These are phyloP conservation scores for Cepaea nemoralis DNA, from an alignment of 1,140 invertebrate genomes.

Conservation along the genomic window DNA sequence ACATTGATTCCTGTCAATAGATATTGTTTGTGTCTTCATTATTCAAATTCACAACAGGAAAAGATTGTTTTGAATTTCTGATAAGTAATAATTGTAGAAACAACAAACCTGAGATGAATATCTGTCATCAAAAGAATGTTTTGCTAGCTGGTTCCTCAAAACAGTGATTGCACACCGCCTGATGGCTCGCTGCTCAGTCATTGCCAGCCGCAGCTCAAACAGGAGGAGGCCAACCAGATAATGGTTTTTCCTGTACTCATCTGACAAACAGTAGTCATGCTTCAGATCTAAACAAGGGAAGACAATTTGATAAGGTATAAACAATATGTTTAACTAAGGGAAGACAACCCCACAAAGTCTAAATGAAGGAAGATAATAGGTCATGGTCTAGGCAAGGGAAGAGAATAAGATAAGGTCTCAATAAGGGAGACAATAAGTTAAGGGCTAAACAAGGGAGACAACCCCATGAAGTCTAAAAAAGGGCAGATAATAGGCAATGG, in stretches of 20 bases:
- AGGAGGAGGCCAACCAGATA: slow-evolving; percentile 87
- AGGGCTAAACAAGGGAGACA: neutral
- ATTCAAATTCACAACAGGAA: too few relatives aligned
- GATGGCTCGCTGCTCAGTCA: slow-evolving; percentile 87
- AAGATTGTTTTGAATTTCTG: too few relatives aligned
- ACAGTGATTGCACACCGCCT: slow-evolving; percentile 83
- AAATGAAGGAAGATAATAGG: too few relatives aligned
- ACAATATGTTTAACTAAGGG: neutral
- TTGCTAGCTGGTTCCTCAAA: slow-evolving; percentile 88
- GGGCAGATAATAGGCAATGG: too few relatives aligned
- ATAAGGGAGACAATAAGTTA: neutral
- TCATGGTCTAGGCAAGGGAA: neutral
- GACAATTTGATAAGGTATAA: neutral
- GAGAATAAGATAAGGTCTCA: neutral
- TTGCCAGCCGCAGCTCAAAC: slow-evolving; percentile 80
- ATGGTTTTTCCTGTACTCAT: slow-evolving; percentile 90
- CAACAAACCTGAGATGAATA: slow-evolving; percentile 77
- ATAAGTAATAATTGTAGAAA: too few relatives aligned
- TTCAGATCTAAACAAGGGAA: slow-evolving; percentile 63
- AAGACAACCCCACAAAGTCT: neutral
- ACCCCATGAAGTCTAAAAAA: neutral
- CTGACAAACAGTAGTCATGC: slow-evolving; percentile 77
- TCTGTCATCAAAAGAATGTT: slow-evolving; percentile 93
- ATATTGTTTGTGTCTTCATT: too few relatives aligned
- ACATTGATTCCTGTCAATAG: too few relatives aligned